Evolutionary conservation across 2,797 vertebrate genomes (phyloP).

Genomic region (Saxicola maurus): DNA sequence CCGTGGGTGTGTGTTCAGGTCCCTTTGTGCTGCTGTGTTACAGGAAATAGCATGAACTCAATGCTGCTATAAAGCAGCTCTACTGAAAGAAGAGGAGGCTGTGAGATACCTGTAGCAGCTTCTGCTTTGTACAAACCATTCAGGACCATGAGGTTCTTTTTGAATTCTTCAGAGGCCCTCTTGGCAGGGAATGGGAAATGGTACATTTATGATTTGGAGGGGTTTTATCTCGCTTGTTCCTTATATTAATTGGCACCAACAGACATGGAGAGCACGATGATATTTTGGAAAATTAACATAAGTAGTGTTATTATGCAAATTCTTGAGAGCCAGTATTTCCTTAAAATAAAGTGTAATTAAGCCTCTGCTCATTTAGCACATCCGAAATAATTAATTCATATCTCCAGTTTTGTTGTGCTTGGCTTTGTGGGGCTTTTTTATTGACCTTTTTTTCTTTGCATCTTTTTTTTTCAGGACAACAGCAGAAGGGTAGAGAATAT

Average conservation of each 20-base stretch:
- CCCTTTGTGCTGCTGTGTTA: background rate
- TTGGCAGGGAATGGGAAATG: background rate
- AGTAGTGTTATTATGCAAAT: conserved; percentile 64
- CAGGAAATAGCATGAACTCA: background rate
- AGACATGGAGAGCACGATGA: conserved; percentile 12
- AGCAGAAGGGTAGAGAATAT: conserved; percentile 93
- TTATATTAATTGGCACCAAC: conserved; percentile 47
- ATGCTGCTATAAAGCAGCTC: background rate
- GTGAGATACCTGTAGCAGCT: background rate
- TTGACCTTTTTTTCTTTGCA: conserved; percentile 16
- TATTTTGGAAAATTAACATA: conserved; percentile 60
- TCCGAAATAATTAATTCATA: conserved; percentile 47
- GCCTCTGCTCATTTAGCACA: conserved; percentile 38
- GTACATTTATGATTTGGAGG: background rate
- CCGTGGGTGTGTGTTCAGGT: background rate
- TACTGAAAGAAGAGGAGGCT: background rate
- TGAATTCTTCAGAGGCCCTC: background rate
- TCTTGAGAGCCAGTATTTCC: conserved; percentile 51
- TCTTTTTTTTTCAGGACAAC: conserved; percentile 84
- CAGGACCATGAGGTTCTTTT: background rate
- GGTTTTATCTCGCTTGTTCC: conserved; percentile 33
- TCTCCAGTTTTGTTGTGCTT: conserved; percentile 6
- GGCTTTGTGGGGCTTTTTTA: background rate
- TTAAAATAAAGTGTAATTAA: conserved; percentile 67
- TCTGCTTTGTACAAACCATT: background rate